phyloP scores from a whole-genome alignment of 2,113 vertebrate genomes.

The Tursiops truncatus region DNA sequence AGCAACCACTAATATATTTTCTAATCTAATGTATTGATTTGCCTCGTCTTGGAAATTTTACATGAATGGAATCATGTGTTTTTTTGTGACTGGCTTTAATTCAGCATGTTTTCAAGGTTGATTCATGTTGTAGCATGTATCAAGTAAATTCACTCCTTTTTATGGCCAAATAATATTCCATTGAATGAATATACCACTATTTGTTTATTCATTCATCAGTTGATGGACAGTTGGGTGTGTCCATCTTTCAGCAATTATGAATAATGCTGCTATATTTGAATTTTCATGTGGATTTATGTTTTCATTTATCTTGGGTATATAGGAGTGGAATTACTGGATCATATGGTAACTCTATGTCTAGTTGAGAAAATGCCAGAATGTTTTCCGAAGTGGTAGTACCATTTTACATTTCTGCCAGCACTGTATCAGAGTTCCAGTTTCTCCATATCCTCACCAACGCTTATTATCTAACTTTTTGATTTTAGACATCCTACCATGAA shows the following conservation, averaged over 20 bases:
- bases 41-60: background rate
- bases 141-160: background rate
- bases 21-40: background rate
- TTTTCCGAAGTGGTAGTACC: background rate
- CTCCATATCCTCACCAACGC: background rate
- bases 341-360: background rate
- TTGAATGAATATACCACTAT: background rate
- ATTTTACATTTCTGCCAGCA: background rate
- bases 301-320: background rate
- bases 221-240: background rate
- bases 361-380: background rate
- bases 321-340: background rate
- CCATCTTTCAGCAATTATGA: background rate
- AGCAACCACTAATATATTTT: background rate
- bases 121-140: background rate
- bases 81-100: background rate
- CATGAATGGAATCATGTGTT: background rate
- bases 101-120: background rate
- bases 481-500: background rate
- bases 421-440: background rate
- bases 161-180: background rate
- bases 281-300: background rate
- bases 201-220: background rate
- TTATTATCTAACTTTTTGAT: background rate
- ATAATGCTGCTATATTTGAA: background rate